Base-by-base conservation (phyloP, 2,888 invertebrate genomes). In the Choreutis nemorana region DNA sequence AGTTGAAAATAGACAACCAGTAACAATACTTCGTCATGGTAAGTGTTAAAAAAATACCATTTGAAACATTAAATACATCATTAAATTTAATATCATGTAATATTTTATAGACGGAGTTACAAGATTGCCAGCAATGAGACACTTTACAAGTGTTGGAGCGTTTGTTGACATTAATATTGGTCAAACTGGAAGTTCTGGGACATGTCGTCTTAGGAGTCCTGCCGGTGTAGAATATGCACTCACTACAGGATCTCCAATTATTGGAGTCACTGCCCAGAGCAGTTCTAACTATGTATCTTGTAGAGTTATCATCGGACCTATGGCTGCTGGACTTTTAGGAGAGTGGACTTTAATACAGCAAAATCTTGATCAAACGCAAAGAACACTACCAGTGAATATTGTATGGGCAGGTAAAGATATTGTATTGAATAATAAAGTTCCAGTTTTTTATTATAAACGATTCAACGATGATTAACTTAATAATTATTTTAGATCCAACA, bases 281-380 rank as follows among this genome's bases (percentile, higher is more conserved):
- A 40, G 34, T 15, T 50, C 42, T 32, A 32, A 39, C 11, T 50
- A 39, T 26, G 51, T 48, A 7, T 46, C 50, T 3, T 50, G 51
- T 30, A 40, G 51, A 24, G 36, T 51, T 9, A 50, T 45, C 18
- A 36, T 53, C 26, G 49, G 50, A 1, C 48, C 50, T 7, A 48
- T 53, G 41, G 32, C 31, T 12, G 33, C 34, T 8, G 29, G 33
- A 2, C 28, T 48, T n/a, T 11, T 51, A 13, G 53, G 51, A 14
- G 35, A 40, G 1, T 53, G 53, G 53, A 31, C 40, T 18, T 8
- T 18, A 6, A 18, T 18, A 6, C 18, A 18, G 5, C 18, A 25
- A 21, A 28, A 28, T 14, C 18, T 26, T 8, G 31, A 34, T 25
- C 26, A 31, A n/a, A 31, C 28, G 14, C 16, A 15, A n/a, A 26